phyloP scores from a whole-genome alignment of 2,888 invertebrate genomes.

The Drosophila merina region DNA sequence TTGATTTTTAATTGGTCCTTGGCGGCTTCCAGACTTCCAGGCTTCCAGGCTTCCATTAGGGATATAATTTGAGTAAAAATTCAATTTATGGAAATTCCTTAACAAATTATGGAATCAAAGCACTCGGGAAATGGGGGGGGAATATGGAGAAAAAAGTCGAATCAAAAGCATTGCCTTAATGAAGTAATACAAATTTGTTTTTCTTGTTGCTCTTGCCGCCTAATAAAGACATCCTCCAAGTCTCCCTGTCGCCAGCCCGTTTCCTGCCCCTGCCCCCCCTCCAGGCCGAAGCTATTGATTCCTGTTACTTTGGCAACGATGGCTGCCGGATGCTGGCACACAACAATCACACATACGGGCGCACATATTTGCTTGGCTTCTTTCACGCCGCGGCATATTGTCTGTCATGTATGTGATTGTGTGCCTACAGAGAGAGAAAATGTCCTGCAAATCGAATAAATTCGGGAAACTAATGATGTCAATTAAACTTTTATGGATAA shows the following conservation, averaged over 20 bases:
- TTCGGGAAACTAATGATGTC: too few species aligned
- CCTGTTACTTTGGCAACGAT: constrained; percentile 70
- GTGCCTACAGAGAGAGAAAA: constrained; percentile 20
- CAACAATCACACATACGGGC: constrained; percentile 17
- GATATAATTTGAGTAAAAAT: constrained; percentile 43
- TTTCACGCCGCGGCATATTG: constrained; percentile 59
- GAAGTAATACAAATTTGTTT: constrained; percentile 68
- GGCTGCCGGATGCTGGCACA: constrained; percentile 68
- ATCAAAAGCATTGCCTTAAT: constrained; percentile 62
- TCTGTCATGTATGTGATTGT: constrained; percentile 61
- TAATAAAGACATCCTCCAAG: constrained; percentile 54
- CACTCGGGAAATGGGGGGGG: constrained; percentile 22
- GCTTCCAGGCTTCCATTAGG: constrained; percentile 28
- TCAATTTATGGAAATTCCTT: constrained; percentile 61
- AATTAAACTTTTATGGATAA: too few species aligned
- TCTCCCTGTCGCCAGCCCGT: too few species aligned
- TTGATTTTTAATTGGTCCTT: constrained; percentile 55
- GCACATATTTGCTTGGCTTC: constrained; percentile 65
- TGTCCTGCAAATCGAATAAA: neutral
- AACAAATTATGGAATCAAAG: constrained; percentile 68
- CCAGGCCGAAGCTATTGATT: constrained; percentile 59
- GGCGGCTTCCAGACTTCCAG: constrained; percentile 17
- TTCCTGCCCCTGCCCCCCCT: neutral
- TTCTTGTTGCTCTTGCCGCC: constrained; percentile 51
- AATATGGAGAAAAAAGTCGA: constrained; percentile 21